Base-by-base conservation (phyloP, 2,113 vertebrate genomes). In the Phycodurus eques region DNA sequence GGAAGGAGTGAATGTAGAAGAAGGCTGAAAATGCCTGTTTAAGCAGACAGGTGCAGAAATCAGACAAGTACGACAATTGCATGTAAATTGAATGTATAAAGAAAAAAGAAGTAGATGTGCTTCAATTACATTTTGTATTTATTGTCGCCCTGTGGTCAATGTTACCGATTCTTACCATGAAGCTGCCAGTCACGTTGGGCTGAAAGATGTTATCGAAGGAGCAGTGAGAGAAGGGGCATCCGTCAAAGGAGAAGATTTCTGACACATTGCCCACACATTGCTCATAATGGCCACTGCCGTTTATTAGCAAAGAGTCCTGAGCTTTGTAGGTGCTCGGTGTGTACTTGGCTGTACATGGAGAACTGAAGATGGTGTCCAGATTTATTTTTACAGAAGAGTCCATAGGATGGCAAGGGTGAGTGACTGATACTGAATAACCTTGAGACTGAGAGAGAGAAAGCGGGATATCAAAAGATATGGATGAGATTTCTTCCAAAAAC, bases 1-100 rank as follows among this genome's bases (percentile, higher is more conserved):
- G 93, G 90, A 97, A 98, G 56, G 93, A 83, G 80, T 97, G 81
- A 0, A 90, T 94, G 90, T 97, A 95, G 91, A 91, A 99, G 84
- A 98, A 99, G 0, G 95, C 96, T 74, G 98, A 96, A 86, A 99
- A 99, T 0, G 95, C 98, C 98, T 99, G 88, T 11, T 1, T 19
- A 46, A 43, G 75, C 33, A 78, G 20, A 69, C 11, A 59, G 4
- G 15, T 27, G n/a, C 62, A 31, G 5, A 8, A 61, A 61, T 61
- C 22, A 17, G 7, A 66, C 44, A 66, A 47, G 7, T 9, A 12
- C 3, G 14, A 61, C 8, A 61, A 35, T 17, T 61, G 56, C 56
- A 59, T 10, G 9, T 11, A 31, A 27, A 59, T 5, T 27, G 22
- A 33, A 4, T 31, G 13, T 13, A 6, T 33, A 15, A 14, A 35